Evolutionary conservation across 2,888 invertebrate genomes (phyloP), one percentile per base, ranked within the genome.

Genomic region (Ophion ellenae): DNA sequence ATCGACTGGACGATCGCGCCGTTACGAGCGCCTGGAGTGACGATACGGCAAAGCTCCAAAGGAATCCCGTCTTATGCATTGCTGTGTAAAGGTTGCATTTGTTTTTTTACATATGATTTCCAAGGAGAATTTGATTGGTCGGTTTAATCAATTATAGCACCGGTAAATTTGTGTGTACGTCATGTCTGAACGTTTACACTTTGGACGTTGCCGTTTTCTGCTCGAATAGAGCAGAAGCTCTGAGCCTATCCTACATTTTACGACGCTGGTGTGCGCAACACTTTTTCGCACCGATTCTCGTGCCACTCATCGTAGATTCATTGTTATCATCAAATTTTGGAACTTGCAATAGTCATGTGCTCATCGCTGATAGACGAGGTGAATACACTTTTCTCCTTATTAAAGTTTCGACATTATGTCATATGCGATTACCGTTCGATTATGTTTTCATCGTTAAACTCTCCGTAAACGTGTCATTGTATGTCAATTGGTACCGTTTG

Each of bases 281-380:
- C 10, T 40, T 9, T 20, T 61, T 28, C 40, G 14, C 45, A n/a
- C 36, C 59, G 10, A 2, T n/a, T 77, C 14, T 70, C 17, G 24
- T n/a, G 17, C 47, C 36, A 70, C 17, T 79, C 28, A 69, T 73
- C 17, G 32, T n/a, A 59, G 28, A 45, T 63, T n/a, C 32, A 14
- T 32, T 61, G 36, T 70, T 63, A 70, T 64, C 66, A 70, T 64
- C 66, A 67, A 78, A 40, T 53, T 83, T 83, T 66, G 73, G 47
- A 77, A 61, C 14, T 59, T 53, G 17, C 24, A 81, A 77, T 6
- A 67, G 77, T 73, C 67, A 88, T 88, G 88, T 88, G 88, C 36
- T 79, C 84, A 53, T 85, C 87, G 45, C 40, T 86, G 64, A 66
- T 83, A 53, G 76, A 70, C 53, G 81, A 88, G 82, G 85, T 87